Evolutionary conservation across 2,113 vertebrate species (phyloP).

Genomic region (Alethe castanea): DNA sequence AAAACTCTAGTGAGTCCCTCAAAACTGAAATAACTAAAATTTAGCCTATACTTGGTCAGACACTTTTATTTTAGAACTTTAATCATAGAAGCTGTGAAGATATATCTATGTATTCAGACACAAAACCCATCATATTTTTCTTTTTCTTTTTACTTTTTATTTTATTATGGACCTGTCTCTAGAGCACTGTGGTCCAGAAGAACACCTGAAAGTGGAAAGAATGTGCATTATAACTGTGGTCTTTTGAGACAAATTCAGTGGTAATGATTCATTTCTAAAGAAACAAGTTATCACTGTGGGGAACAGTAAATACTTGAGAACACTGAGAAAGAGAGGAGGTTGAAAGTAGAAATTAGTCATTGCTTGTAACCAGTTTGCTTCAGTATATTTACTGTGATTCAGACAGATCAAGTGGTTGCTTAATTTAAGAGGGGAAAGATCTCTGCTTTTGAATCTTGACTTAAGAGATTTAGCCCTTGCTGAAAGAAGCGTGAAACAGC

Average conservation of each 20-base stretch:
- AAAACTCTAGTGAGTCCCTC: not conserved
- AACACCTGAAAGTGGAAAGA: not conserved
- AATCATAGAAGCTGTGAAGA: not conserved
- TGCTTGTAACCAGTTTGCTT: not conserved
- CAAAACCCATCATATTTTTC: not conserved
- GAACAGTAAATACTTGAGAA: slow-evolving; percentile 12
- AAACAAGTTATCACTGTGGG: not conserved
- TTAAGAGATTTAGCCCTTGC: not conserved
- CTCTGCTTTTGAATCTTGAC: not conserved
- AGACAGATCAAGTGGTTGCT: not conserved
- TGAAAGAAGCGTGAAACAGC: not conserved
- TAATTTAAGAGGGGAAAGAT: not conserved
- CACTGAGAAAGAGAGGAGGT: not conserved
- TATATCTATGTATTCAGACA: not conserved
- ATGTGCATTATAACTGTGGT: not conserved
- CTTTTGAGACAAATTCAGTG: slow-evolving; percentile 38
- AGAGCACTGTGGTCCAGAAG: not conserved
- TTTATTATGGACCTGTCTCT: not conserved
- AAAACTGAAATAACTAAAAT: not conserved
- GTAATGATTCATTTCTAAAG: slow-evolving; percentile 39
- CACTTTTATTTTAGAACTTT: not conserved
- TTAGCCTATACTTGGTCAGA: not conserved
- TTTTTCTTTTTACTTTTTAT: not conserved
- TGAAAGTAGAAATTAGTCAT: not conserved
- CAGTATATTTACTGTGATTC: not conserved